These are phyloP conservation scores for cattle (Bos taurus) DNA, from an alignment of 2,113 vertebrate genomes.

Conservation along the genomic window DNA sequence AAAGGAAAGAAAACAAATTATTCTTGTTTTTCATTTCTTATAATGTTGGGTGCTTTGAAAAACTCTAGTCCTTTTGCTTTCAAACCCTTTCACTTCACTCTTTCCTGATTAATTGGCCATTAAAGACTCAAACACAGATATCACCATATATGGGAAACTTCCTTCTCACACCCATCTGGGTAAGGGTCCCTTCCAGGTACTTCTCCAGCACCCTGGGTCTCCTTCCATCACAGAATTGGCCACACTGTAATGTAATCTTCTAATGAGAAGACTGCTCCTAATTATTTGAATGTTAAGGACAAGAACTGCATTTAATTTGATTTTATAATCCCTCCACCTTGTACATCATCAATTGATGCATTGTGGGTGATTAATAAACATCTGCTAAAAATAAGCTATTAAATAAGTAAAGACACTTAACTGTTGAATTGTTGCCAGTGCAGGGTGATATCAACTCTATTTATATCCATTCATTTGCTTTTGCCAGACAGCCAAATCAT, in stretches of 20 bases:
- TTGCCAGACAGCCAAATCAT: background rate
- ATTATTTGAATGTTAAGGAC: background rate
- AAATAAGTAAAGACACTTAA: background rate
- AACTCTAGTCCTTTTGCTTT: background rate
- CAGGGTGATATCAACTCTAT: background rate
- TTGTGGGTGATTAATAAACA: background rate
- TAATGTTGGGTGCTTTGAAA: background rate
- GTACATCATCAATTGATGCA: background rate
- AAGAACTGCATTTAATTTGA: background rate
- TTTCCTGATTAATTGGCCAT: background rate
- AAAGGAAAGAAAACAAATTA: background rate
- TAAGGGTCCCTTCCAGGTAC: background rate
- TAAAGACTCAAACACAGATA: background rate
- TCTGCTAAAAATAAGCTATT: background rate
- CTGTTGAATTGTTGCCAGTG: background rate
- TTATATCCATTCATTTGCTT: background rate
- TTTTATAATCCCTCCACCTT: background rate
- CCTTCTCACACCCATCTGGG: background rate
- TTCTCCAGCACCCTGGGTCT: background rate
- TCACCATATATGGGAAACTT: background rate
- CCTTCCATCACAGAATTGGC: background rate
- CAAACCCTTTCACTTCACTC: background rate
- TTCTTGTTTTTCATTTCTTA: background rate
- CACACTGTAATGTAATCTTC: background rate
- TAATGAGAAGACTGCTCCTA: background rate